Percentiles rank a stretch among this genome's conserved stretches.
phyloP scores from a whole-genome alignment of 1,140 invertebrate genomes.

The Pachyrhynchus sulphureomaculatus region DNA sequence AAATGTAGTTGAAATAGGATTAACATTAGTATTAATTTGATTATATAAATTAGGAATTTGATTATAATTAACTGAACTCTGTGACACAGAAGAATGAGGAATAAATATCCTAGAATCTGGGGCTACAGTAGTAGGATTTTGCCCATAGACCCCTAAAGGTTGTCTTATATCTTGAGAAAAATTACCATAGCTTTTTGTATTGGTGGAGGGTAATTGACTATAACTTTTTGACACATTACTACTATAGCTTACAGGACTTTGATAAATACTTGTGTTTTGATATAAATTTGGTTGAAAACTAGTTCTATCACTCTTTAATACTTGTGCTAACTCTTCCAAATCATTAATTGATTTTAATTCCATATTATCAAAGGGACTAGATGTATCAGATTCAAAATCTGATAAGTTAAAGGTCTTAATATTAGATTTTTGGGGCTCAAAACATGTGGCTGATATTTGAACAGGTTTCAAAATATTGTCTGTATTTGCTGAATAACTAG shows the following conservation, averaged over 20 bases:
- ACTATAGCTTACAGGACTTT: neutral
- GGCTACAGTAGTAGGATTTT: neutral
- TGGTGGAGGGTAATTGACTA: neutral
- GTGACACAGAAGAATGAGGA: neutral
- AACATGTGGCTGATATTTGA: neutral
- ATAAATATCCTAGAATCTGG: neutral
- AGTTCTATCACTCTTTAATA: constrained; percentile 53
- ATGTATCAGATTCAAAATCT: constrained; percentile 86
- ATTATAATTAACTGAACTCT: neutral
- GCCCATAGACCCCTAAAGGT: neutral
- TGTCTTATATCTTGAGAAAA: neutral
- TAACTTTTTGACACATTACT: neutral
- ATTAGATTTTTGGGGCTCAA: neutral
- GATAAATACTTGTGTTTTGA: neutral
- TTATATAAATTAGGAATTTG: constrained; percentile 3
- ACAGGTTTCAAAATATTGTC: constrained; percentile 45
- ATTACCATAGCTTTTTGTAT: neutral
- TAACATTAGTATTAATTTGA: constrained; percentile 8
- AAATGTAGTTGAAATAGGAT: neutral
- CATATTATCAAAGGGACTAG: constrained; percentile 88
- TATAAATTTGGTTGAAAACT: constrained; percentile 15
- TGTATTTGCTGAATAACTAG: constrained; percentile 26
- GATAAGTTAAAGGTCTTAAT: constrained; percentile 49
- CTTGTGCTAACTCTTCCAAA: constrained; percentile 80
- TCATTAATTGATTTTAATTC: constrained; percentile 89